These are phyloP conservation scores for Entomyzon cyanotis DNA, from an alignment of 2,113 vertebrate genomes.

Conservation along the genomic window DNA sequence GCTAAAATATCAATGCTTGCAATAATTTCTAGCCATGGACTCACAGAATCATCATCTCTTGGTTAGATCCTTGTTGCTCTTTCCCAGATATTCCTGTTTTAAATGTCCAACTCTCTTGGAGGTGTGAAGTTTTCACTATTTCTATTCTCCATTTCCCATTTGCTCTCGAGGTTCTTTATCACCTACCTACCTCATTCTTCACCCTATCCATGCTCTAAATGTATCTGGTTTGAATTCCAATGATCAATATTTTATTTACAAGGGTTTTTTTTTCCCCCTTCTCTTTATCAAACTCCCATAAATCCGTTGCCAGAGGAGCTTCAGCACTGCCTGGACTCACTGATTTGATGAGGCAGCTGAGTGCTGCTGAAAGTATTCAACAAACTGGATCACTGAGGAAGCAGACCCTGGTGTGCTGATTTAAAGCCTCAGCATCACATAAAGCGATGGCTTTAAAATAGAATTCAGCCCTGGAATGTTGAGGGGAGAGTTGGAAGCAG, in stretches of 20 bases:
- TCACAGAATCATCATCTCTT: background rate
- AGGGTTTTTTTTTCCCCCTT: fast-evolving
- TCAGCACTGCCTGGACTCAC: background rate
- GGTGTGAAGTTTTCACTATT: background rate
- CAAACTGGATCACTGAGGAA: background rate
- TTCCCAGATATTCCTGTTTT: background rate
- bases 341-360: background rate
- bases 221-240: background rate
- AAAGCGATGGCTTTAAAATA: background rate
- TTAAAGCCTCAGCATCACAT: background rate
- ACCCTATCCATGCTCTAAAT: background rate
- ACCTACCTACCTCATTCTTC: background rate
- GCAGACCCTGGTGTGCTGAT: background rate
- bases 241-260: background rate
- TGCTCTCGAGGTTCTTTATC: background rate
- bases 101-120: background rate
- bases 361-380: background rate
- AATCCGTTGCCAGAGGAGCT: background rate
- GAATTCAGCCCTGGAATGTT: background rate
- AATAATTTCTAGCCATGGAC: background rate
- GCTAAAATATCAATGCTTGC: background rate
- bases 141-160: background rate
- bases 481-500: background rate
- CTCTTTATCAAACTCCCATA: background rate
- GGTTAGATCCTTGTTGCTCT: background rate